phyloP scores from a whole-genome alignment of 2,888 invertebrate genomes.

The Steinernema scapterisci region DNA sequence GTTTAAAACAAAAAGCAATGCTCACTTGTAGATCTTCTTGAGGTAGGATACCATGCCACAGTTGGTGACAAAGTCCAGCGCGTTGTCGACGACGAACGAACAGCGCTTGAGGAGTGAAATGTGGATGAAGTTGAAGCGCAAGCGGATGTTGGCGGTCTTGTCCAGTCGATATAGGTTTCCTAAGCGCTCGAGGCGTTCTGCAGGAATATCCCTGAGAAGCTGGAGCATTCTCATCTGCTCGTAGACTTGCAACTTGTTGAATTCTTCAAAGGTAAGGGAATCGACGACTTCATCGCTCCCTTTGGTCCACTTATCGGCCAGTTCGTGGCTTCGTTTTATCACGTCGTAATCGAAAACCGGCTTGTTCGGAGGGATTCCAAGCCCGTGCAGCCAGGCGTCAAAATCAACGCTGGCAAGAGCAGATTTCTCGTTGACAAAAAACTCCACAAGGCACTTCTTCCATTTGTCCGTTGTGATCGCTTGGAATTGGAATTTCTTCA shows the following conservation, averaged over 20 bases:
- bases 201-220: neutral
- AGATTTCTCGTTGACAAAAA: slow-evolving; percentile 71
- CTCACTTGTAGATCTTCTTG: slow-evolving; percentile 80
- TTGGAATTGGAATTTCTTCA: slow-evolving; percentile 74
- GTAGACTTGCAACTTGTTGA: neutral
- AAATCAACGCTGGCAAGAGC: slow-evolving; percentile 78
- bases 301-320: slow-evolving; percentile 50
- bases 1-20: neutral
- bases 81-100: slow-evolving; percentile 74
- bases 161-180: slow-evolving; percentile 76
- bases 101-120: slow-evolving; percentile 78
- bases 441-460: slow-evolving; percentile 78
- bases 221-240: slow-evolving; percentile 5
- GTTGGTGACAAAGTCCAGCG: slow-evolving; percentile 79
- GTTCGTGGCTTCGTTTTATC: neutral
- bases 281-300: slow-evolving; percentile 71
- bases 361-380: slow-evolving; percentile 85
- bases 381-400: slow-evolving; percentile 80
- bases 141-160: slow-evolving; percentile 74
- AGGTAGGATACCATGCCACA: slow-evolving; percentile 89
- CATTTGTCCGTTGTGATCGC: slow-evolving; percentile 83
- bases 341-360: slow-evolving; percentile 74
- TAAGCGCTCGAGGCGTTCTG: slow-evolving; percentile 71
- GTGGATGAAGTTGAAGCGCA: slow-evolving; percentile 75
- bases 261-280: slow-evolving; percentile 62